phyloP scores from a whole-genome alignment of 2,797 vertebrate genomes.

The Chelonia mydas region DNA sequence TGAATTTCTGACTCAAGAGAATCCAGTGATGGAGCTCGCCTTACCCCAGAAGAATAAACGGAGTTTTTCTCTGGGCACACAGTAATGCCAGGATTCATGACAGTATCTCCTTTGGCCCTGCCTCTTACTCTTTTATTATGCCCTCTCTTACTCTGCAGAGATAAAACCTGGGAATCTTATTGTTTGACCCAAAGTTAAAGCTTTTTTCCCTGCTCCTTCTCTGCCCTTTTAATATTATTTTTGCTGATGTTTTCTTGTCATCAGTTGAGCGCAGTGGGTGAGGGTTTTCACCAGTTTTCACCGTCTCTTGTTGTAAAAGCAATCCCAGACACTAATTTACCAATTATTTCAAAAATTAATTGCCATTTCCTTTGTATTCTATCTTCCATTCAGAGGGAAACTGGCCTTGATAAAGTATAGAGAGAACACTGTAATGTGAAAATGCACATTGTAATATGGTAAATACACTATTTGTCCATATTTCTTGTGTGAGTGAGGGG shows the following conservation, averaged over 20 bases:
- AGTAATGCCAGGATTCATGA: neutral
- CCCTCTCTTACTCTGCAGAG: neutral
- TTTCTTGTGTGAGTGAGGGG: slow-evolving; percentile 36
- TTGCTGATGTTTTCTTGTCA: neutral
- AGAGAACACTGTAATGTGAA: slow-evolving; percentile 26
- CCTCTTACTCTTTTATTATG: neutral
- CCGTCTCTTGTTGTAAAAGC: neutral
- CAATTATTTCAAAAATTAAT: neutral
- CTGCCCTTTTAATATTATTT: neutral
- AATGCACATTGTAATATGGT: neutral
- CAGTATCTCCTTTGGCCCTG: neutral
- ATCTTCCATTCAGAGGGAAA: neutral
- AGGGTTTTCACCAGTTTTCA: neutral
- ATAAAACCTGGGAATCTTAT: neutral
- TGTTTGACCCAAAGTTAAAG: neutral
- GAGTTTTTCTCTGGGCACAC: neutral
- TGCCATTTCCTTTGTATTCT: neutral
- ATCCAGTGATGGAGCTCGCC: slow-evolving; percentile 1
- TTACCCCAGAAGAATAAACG: neutral
- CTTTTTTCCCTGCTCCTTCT: slow-evolving; percentile 9
- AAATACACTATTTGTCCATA: slow-evolving; percentile 35
- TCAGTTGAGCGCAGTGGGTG: neutral
- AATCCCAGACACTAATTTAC: neutral
- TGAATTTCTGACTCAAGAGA: neutral
- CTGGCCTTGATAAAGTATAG: neutral